Base-by-base conservation (phyloP, 2,888 invertebrate genomes). In the Ochropleura leucogaster region DNA sequence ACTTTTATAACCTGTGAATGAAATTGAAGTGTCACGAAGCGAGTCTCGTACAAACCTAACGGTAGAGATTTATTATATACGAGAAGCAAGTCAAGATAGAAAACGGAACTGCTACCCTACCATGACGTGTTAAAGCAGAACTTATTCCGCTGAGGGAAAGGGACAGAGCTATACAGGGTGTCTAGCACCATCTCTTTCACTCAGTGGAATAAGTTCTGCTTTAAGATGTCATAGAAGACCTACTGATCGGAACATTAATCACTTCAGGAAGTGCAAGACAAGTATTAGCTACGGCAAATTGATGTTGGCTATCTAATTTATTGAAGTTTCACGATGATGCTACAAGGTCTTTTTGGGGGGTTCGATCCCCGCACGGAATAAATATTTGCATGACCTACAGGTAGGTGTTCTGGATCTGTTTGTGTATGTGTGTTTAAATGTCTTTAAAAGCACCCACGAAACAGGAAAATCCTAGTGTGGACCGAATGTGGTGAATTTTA, bases 11-110 rank as follows among this genome's bases (percentile, higher is more conserved):
- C 46, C 4, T 63, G 0, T 12, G 18, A 65, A 49, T 57, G 20
- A 68, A 74, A 60, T 68, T 40, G 40, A 74, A 75, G 18, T 67
- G 18, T 68, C 74, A 20, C 18, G 0, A 8, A 74, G 44, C 20
- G 42, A 49, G 12, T 30, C 30, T 30, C 30, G 1, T 14, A 66
- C 3, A 59, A n/a, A 18, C 47, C 47, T 8, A 16, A 67, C 14
- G 51, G 14, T 14, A 53, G 60, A 74, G 46, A 60, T 68, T 68
- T 16, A 68, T 68, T 30, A 47, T 68, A 4, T 0, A 20, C 5
- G 12, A n/a, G 30, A 40, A 44, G 16, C 20, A 42, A 53, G 9
- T n/a, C 18, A 46, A 40, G 51, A 60, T 60, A 14, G 40, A 8
- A 46, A 74, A 16, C 53, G 42, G 68, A 60, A 40, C 8, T n/a